Evolutionary conservation across 2,797 vertebrate genomes (phyloP), one percentile per base, ranked within the genome.

Genomic region (Rhynchotus rufescens): DNA sequence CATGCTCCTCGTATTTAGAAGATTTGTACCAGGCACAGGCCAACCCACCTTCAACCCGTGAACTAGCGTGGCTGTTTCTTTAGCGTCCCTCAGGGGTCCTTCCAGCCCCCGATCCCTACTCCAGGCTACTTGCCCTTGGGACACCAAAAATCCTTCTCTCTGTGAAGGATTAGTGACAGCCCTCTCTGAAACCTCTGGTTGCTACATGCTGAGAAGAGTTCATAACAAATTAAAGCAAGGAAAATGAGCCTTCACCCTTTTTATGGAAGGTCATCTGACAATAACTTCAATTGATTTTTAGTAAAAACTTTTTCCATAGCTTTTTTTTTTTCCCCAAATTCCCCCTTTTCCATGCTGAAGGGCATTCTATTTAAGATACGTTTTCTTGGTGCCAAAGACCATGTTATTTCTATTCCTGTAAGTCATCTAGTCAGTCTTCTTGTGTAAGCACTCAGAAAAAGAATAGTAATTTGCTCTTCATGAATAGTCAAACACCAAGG

Each of bases 1-100:
- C 88, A 65, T 79, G 54, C 87, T 92, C 80, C 74, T 74, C 34
- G 6, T 44, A 57, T 60, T 75, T 52, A 64, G 74, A 72, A 94
- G 77, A 59, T 40, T 88, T 92, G 74, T 77, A 66, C 57, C 67
- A 86, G 56, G 71, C 66, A 74, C 65, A 32, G 12, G 54, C n/a
- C 84, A 88, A 79, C 51, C 71, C 45, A 51, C 57, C 67, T 84
- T 69, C 86, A 67, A 28, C 40, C 44, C 71, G 30, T 4, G 2
- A 67, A 56, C 25, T 4, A 4, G 44, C 6, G 36, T 30, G 19
- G 45, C 64, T 80, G 69, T 71, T 76, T 75, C 84, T 93, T 74
- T 51, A 84, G 74, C n/a, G 28, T 77, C 49, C 56, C 44, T 10
- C 26, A 7, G 36, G 51, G 59, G 13, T 74, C 65, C 61, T 81